Conservation (phyloP, 2,113 vertebrate genomes). For the Hylia prasina region DNA sequence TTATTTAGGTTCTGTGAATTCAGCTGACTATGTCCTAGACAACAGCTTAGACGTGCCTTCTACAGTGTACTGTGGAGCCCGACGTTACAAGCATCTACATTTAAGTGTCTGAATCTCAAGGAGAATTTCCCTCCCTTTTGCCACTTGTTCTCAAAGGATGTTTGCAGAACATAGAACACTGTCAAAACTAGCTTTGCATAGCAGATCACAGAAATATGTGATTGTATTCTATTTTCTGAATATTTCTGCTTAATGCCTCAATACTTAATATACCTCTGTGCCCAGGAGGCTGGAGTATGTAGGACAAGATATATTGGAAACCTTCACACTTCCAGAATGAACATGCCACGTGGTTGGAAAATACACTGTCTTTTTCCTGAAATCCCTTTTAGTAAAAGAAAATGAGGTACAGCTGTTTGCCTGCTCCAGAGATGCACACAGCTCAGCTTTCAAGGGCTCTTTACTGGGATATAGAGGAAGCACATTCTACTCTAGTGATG, state of each 20-base stretch:
- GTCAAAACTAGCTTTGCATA: not conserved
- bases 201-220: not conserved
- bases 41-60: not conserved
- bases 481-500: not conserved
- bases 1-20: not conserved
- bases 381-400: not conserved
- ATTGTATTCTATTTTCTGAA: not conserved
- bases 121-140: not conserved
- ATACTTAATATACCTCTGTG: not conserved
- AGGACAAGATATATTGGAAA: not conserved
- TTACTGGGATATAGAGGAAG: not conserved
- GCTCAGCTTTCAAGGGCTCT: not conserved
- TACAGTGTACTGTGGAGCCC: rapidly evolving
- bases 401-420: not conserved
- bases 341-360: rapidly evolving
- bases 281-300: rapidly evolving
- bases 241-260: not conserved
- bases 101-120: not conserved
- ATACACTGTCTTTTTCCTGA: not conserved
- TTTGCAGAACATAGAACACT: not conserved
- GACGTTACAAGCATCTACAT: not conserved
- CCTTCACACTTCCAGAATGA: not conserved
- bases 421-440: not conserved
- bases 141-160: not conserved
- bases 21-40: not conserved